Conservation (phyloP, 2,113 vertebrate species). For the Amphilophus citrinellus region DNA sequence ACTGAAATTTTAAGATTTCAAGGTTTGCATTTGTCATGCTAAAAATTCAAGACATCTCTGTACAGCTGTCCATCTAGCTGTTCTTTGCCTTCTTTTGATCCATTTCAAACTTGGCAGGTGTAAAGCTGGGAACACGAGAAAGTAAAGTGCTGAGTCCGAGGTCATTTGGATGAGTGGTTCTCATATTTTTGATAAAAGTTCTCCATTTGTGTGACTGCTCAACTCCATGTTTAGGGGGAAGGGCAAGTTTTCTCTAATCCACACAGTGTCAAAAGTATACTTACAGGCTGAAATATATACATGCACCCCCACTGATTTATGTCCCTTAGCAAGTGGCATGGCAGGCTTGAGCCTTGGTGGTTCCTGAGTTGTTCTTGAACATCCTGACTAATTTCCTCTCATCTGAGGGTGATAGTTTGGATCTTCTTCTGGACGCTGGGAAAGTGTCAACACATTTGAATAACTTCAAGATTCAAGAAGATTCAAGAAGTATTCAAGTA, state of each 20-base stretch:
- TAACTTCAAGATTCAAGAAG: too few species aligned
- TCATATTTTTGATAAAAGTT: background rate
- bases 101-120: constrained; percentile 8
- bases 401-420: background rate
- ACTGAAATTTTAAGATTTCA: background rate
- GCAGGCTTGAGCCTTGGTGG: background rate
- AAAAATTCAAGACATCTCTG: background rate
- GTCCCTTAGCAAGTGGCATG: too few species aligned
- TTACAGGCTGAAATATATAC: too few species aligned
- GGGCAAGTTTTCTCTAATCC: too few species aligned
- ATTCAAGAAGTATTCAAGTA: too few species aligned
- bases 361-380: background rate
- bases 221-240: background rate
- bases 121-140: background rate
- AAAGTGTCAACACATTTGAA: background rate
- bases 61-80: background rate
- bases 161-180: background rate
- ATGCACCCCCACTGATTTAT: too few species aligned
- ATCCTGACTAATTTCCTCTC: background rate
- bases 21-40: background rate
- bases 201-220: background rate
- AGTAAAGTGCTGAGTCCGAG: background rate
- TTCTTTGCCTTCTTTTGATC: background rate
- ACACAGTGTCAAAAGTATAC: too few species aligned
- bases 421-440: background rate